Percentiles rank a stretch among this genome's conserved stretches.
These are phyloP conservation scores for Chionis minor DNA, from an alignment of 2,113 vertebrate species.

Conservation along the genomic window DNA sequence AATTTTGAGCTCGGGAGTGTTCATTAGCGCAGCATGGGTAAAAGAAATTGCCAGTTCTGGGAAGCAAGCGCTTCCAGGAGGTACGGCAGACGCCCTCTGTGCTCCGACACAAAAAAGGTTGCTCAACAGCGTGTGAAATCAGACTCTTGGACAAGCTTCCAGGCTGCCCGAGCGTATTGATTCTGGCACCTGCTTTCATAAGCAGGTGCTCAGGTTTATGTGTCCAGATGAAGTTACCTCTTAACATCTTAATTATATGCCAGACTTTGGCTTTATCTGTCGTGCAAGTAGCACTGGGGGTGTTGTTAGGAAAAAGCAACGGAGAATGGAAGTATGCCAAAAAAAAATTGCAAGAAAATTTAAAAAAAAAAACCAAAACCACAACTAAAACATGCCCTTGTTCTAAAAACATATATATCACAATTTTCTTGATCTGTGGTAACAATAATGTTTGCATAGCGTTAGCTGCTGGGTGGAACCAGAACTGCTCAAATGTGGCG, in stretches of 20 bases:
- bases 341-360: background rate
- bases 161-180: background rate
- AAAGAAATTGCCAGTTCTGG: background rate
- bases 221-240: conserved; percentile 27
- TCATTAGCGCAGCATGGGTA: background rate
- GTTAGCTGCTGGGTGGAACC: background rate
- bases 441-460: background rate
- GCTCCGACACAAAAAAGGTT: background rate
- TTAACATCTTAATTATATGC: conserved; percentile 31
- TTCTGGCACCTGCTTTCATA: conserved; percentile 18
- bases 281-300: background rate
- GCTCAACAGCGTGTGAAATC: background rate
- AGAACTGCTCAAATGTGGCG: background rate
- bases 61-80: background rate
- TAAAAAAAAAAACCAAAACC: background rate
- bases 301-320: background rate
- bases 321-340: background rate
- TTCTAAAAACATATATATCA: background rate
- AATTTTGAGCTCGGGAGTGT: background rate
- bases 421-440: background rate
- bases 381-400: background rate
- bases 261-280: background rate
- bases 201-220: conserved; percentile 21
- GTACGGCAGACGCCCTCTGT: background rate
- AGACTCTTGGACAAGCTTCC: background rate